These are phyloP conservation scores for Leucosticte australis DNA, from an alignment of 2,113 vertebrate genomes.

Conservation along the genomic window DNA sequence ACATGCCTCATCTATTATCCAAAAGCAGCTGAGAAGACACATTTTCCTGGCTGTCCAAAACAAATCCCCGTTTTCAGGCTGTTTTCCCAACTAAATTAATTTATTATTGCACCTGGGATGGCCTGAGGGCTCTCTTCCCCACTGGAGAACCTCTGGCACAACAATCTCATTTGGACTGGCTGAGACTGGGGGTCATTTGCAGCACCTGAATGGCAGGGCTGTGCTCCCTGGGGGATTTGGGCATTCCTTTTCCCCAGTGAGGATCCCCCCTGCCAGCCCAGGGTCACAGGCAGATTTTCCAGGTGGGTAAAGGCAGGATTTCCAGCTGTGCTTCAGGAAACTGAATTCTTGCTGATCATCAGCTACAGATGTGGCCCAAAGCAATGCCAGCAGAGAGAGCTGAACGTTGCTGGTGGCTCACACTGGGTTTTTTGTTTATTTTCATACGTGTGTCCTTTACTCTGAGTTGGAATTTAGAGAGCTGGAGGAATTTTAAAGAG, in stretches of 20 bases:
- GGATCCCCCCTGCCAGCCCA: neutral
- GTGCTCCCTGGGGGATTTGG: neutral
- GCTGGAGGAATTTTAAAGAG: neutral
- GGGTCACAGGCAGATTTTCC: neutral
- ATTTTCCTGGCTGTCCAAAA: neutral
- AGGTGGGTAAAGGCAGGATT: neutral
- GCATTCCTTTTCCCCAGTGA: neutral
- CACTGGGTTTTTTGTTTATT: neutral
- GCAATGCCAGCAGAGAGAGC: neutral
- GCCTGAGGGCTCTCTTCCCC: neutral
- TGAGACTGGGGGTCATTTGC: neutral
- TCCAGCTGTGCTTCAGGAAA: neutral
- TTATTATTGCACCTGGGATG: neutral
- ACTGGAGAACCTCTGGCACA: neutral
- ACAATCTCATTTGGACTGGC: neutral
- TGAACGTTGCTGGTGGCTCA: neutral
- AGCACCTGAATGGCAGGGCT: neutral
- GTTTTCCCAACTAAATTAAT: conserved; percentile 3
- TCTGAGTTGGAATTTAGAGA: neutral
- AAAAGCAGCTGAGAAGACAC: neutral
- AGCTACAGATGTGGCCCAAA: neutral
- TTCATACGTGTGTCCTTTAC: neutral
- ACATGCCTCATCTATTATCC: neutral
- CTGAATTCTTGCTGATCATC: neutral
- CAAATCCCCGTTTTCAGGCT: neutral